A percentile compares a stretch with the other conserved stretches of the same genome.
Evolutionary conservation across 2,797 vertebrate genomes (phyloP).

Genomic region (Phaenicophaeus curvirostris): DNA sequence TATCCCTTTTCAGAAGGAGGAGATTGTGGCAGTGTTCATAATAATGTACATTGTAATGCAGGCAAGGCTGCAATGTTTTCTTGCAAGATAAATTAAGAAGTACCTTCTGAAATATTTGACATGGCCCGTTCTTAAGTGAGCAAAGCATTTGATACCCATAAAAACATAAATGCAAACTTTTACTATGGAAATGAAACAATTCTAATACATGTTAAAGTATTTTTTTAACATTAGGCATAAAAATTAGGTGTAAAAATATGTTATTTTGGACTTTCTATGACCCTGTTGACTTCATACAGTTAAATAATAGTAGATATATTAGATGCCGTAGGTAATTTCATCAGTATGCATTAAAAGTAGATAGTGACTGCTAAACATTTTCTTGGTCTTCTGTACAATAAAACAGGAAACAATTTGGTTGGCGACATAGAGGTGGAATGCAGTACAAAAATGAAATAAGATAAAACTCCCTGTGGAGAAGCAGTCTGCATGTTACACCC

Average conservation of each 20-base stretch:
- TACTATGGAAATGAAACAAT: neutral
- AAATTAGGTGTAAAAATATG: neutral
- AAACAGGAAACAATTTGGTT: slow-evolving; percentile 77
- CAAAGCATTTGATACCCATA: neutral
- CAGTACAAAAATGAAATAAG: slow-evolving; percentile 73
- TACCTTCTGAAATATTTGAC: neutral
- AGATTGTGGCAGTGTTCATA: neutral
- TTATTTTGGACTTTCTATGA: neutral
- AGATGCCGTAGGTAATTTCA: slow-evolving; percentile 54
- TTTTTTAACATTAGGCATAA: slow-evolving; percentile 9
- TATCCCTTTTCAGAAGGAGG: neutral
- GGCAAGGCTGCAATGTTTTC: neutral
- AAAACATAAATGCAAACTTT: neutral
- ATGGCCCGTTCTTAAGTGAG: neutral
- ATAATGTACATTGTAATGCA: neutral
- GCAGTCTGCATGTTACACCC: slow-evolving; percentile 65
- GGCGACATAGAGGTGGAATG: slow-evolving; percentile 73
- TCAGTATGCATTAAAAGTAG: slow-evolving; percentile 61
- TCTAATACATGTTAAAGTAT: neutral
- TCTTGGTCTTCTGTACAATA: slow-evolving; percentile 65
- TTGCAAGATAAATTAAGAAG: neutral
- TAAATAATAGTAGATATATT: slow-evolving; percentile 26
- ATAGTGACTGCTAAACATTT: slow-evolving; percentile 60
- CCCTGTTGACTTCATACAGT: neutral
- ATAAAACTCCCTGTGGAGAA: slow-evolving; percentile 71